phyloP scores from a whole-genome alignment of 1,140 invertebrate genomes.

The Drosophila fuyamai region DNA sequence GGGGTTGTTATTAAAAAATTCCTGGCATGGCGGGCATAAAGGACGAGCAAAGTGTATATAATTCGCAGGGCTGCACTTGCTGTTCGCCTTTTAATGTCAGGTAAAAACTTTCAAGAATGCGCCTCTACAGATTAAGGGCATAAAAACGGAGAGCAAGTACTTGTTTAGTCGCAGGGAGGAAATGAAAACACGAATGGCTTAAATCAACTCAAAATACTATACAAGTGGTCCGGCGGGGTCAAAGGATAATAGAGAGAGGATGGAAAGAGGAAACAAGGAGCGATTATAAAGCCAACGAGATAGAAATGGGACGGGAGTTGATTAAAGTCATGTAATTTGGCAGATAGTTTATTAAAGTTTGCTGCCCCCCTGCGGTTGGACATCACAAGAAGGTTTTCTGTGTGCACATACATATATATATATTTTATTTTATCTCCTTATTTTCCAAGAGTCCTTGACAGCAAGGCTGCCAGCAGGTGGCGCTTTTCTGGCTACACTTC shows the following conservation, averaged over 20 bases:
- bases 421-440: not conserved
- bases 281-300: constrained; percentile 32
- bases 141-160: constrained; percentile 33
- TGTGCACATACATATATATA: too few species aligned
- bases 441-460: not conserved
- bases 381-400: not conserved
- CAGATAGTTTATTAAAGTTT: constrained; percentile 16
- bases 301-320: constrained; percentile 21
- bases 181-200: constrained; percentile 48
- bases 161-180: constrained; percentile 30
- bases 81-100: constrained; percentile 27
- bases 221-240: constrained; percentile 26
- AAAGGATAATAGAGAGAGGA: constrained; percentile 20
- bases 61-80: constrained; percentile 26
- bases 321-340: constrained; percentile 42
- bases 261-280: constrained; percentile 10
- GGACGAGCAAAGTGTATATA: constrained; percentile 26
- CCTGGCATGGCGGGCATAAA: constrained; percentile 23
- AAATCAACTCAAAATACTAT: constrained; percentile 40
- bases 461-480: constrained; percentile 25
- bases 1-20: constrained; percentile 56
- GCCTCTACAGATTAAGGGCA: constrained; percentile 39
- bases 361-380: not conserved
- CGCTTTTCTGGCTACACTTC: constrained; percentile 14
- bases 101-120: constrained; percentile 47